Conservation (phyloP, 2,888 invertebrate genomes). For the Meteorus cinctellus region DNA sequence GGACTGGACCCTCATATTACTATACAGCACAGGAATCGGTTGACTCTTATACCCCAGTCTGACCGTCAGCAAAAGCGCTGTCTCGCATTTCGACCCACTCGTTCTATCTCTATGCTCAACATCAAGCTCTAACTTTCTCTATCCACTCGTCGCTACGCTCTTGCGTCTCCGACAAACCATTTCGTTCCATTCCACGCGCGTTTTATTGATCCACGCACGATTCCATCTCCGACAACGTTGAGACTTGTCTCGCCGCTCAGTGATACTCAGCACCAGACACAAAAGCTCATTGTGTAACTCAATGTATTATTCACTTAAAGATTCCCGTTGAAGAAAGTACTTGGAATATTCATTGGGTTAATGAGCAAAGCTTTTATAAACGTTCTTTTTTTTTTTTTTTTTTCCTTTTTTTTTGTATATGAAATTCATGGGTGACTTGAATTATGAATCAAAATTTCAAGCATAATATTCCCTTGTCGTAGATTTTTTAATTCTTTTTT, state of each 20-base stretch:
- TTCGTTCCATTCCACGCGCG: constrained; percentile 65
- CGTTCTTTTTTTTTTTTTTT: constrained; percentile 4
- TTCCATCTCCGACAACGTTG: constrained; percentile 51
- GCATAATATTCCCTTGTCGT: constrained; percentile 20
- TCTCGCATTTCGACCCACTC: constrained; percentile 13
- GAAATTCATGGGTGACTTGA: constrained; percentile 11
- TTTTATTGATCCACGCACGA: constrained; percentile 73
- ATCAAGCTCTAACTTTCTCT: constrained; percentile 33
- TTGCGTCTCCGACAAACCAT: constrained; percentile 62
- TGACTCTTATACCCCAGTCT: constrained; percentile 43
- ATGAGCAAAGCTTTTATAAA: constrained; percentile 2
- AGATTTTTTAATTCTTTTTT: constrained; percentile 15
- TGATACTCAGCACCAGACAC: constrained; percentile 32
- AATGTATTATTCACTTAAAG: constrained; percentile 15
- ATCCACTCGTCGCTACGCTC: constrained; percentile 52
- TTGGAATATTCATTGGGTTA: constrained; percentile 20
- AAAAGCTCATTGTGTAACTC: constrained; percentile 21
- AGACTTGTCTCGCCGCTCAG: constrained; percentile 41
- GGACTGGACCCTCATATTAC: constrained; percentile 32
- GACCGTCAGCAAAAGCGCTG: constrained; percentile 41
- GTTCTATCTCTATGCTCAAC: constrained; percentile 21
- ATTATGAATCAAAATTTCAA: not conserved
- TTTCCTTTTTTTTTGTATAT: constrained; percentile 21
- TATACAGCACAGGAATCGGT: constrained; percentile 45
- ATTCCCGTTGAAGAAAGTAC: not conserved